phyloP scores from a whole-genome alignment of 2,888 invertebrate species.

The Watsonalla cultraria region DNA sequence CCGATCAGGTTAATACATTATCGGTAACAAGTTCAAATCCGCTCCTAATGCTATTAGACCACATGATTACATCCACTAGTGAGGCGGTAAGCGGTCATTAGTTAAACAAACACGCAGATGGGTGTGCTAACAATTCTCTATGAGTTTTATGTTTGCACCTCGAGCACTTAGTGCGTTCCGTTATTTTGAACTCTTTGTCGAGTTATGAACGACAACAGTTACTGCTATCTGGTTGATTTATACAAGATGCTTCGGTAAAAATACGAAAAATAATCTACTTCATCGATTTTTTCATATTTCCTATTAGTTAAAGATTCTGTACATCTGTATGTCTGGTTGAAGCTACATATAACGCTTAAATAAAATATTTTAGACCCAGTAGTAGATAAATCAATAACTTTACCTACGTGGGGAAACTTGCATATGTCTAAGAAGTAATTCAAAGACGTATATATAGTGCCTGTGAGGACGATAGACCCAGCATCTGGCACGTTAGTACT shows the following conservation, averaged over 20 bases:
- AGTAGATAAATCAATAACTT: too few species aligned
- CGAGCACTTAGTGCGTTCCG: conserved; percentile 21
- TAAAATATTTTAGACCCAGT: too few species aligned
- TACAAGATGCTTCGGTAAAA: background rate
- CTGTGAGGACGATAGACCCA: too few species aligned
- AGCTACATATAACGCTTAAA: too few species aligned
- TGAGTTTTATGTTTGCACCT: conserved; percentile 20
- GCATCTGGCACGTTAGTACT: too few species aligned
- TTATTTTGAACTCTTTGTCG: conserved; percentile 11
- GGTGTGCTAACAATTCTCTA: conserved; percentile 26
- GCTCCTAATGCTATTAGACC: background rate
- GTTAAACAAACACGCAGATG: conserved; percentile 23
- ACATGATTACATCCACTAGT: conserved; percentile 9
- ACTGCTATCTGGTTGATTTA: background rate
- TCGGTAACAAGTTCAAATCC: background rate
- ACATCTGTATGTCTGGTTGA: too few species aligned
- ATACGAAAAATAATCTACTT: too few species aligned
- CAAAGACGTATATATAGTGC: too few species aligned
- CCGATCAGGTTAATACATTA: conserved; percentile 4
- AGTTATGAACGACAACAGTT: background rate
- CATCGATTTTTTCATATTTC: too few species aligned
- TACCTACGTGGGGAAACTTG: too few species aligned
- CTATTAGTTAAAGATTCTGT: too few species aligned
- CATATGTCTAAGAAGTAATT: too few species aligned
- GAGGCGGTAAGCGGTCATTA: conserved; percentile 25